Evolutionary conservation across 2,797 vertebrate species (phyloP).

Genomic region (Dryobates pubescens): DNA sequence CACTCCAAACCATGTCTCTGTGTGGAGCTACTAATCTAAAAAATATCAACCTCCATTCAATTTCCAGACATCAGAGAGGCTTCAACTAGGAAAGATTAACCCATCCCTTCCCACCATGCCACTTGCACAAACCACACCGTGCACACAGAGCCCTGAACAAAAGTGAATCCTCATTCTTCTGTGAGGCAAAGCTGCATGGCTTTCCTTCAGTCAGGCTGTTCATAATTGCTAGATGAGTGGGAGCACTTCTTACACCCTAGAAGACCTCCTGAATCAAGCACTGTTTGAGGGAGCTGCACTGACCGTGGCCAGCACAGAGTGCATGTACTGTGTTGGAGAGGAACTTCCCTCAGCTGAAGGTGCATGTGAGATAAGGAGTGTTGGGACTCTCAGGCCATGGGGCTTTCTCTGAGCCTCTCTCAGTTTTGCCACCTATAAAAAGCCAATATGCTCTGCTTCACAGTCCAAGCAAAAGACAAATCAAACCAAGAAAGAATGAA

Average conservation of each 20-base stretch:
- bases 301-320: rapidly evolving
- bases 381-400: not conserved
- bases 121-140: not conserved
- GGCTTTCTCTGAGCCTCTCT: not conserved
- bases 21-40: constrained; percentile 10
- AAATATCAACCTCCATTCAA: not conserved
- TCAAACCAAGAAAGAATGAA: not conserved
- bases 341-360: not conserved
- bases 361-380: too few species aligned
- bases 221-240: not conserved
- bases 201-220: not conserved
- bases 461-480: not conserved
- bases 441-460: not conserved
- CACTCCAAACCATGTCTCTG: not conserved
- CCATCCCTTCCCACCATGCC: not conserved
- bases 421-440: not conserved
- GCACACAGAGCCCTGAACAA: not conserved
- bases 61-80: not conserved
- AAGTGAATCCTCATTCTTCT: not conserved
- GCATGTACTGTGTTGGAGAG: too few species aligned
- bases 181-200: not conserved
- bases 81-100: not conserved
- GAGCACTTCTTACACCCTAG: not conserved
- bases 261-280: not conserved
- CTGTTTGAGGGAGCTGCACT: not conserved